Conservation (phyloP, 2,113 vertebrate genomes). For the Piprites chloris region DNA sequence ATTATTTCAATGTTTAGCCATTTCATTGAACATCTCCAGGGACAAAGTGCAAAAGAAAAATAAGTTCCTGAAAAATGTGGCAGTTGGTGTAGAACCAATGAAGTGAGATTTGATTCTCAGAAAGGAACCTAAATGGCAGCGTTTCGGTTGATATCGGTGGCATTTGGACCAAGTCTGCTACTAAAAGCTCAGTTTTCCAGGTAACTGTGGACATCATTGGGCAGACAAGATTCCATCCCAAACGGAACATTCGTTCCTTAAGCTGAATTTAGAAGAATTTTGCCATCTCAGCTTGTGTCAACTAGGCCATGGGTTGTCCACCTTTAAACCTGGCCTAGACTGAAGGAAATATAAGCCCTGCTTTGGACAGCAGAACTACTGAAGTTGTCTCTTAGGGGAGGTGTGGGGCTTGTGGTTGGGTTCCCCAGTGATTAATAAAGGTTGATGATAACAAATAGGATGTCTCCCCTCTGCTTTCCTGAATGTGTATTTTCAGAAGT, state of each 20-base stretch:
- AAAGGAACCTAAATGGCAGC: not conserved
- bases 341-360: not conserved
- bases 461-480: not conserved
- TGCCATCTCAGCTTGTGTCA: not conserved
- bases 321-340: not conserved
- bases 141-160: not conserved
- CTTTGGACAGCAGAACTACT: not conserved
- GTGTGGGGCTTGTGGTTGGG: not conserved
- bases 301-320: not conserved
- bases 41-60: not conserved
- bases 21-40: not conserved
- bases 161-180: not conserved
- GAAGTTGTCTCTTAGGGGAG: not conserved
- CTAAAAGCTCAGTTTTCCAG: not conserved
- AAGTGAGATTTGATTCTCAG: not conserved
- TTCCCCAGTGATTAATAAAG: not conserved
- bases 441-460: not conserved
- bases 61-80: not conserved
- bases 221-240: not conserved
- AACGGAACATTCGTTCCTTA: not conserved
- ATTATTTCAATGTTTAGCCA: not conserved
- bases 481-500: not conserved
- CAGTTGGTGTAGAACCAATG: not conserved
- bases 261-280: not conserved
- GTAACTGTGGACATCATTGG: not conserved